These are phyloP conservation scores for Chaetoderma sp. DNA, from an alignment of 2,888 invertebrate genomes.

Conservation along the genomic window DNA sequence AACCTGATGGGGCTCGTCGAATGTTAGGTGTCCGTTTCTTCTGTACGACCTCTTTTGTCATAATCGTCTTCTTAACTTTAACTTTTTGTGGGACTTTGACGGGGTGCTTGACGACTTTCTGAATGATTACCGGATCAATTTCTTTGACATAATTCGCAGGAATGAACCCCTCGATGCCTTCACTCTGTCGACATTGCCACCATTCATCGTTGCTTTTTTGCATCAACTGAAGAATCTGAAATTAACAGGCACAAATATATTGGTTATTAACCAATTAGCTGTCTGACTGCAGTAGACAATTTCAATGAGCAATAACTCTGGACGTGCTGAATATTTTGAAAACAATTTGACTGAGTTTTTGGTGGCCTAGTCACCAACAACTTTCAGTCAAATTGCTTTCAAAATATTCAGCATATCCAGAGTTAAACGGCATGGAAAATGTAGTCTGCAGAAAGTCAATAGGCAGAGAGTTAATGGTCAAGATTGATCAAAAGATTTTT, in stretches of 20 bases:
- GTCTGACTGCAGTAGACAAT: no score
- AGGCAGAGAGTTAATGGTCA: no score
- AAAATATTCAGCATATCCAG: no score
- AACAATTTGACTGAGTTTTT: no score
- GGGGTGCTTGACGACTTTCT: constrained; percentile 77
- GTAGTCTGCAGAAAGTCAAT: no score
- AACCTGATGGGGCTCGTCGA: constrained; percentile 66
- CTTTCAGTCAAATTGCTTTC: no score
- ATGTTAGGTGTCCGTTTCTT: constrained; percentile 28
- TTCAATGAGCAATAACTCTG: no score
- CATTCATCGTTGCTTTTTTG: constrained; percentile 97
- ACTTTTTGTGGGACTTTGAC: constrained; percentile 87
- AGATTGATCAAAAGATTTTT: no score
- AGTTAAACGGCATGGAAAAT: no score
- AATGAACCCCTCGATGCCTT: constrained; percentile 94
- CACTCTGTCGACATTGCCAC: constrained; percentile 97
- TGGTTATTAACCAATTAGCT: neutral
- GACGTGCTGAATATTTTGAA: no score
- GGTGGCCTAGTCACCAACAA: no score
- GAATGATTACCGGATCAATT: constrained; percentile 81
- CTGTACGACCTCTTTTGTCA: constrained; percentile 73
- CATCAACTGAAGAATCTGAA: constrained; percentile 85
- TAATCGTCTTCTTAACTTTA: constrained; percentile 83
- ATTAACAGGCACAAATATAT: constrained; percentile 13
- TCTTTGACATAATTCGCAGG: constrained; percentile 97